Conservation (phyloP, 2,797 vertebrate species). For the Syndactyla subalaris region DNA sequence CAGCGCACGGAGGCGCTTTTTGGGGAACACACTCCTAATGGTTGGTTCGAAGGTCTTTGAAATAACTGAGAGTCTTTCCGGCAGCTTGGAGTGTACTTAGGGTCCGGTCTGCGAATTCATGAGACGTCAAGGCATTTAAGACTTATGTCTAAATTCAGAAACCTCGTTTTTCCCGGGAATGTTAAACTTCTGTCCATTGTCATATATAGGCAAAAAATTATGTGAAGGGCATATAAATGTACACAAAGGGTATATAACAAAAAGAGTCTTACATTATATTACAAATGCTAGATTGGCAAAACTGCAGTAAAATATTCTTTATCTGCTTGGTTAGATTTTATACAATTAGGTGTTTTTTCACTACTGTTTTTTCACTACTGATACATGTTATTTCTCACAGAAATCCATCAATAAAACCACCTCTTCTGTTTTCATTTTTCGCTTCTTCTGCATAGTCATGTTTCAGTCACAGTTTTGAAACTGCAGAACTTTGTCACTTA, state of each 20-base stretch:
- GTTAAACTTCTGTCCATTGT: neutral
- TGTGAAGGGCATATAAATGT: neutral
- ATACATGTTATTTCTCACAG: neutral
- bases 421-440: neutral
- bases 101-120: neutral
- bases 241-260: neutral
- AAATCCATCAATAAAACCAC: neutral
- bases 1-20: too few species aligned
- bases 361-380: neutral
- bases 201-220: neutral
- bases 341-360: neutral
- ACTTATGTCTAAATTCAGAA: neutral
- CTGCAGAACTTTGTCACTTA: neutral
- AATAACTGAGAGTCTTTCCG: neutral
- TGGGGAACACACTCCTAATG: neutral
- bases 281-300: neutral
- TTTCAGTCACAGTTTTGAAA: neutral
- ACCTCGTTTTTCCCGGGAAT: neutral
- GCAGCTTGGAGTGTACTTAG: fast-evolving
- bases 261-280: neutral
- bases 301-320: neutral
- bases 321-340: neutral
- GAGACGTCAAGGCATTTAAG: neutral
- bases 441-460: neutral
- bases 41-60: neutral